These are phyloP conservation scores for Rattus norvegicus DNA, from an alignment of 2,113 vertebrate genomes.

Conservation along the genomic window GRCr8 NC_086023.1:44357501-44358000, in stretches of 20 bases:
- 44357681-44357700: background rate
- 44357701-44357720: background rate
- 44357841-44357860: conserved; percentile 66
- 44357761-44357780: background rate
- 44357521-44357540: conserved; percentile 3
- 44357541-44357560: background rate
- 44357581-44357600: background rate
- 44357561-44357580: conserved; percentile 37
- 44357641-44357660: background rate
- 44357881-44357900: conserved; percentile 54
- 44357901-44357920: conserved; percentile 57
- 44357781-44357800: background rate
- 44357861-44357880: conserved; percentile 78
- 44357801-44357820: background rate
- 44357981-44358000: background rate
- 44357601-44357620: background rate
- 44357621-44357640: background rate
- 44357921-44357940: conserved; percentile 46
- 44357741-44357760: background rate
- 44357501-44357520: background rate
- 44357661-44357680: background rate
- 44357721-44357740: background rate
- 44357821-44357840: conserved; percentile 78
- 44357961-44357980: conserved; percentile 71
- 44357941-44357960: conserved; percentile 60